These are phyloP conservation scores for Lasioglossum albipes DNA, from an alignment of 1,140 invertebrate species.

Conservation along the genomic window DNA sequence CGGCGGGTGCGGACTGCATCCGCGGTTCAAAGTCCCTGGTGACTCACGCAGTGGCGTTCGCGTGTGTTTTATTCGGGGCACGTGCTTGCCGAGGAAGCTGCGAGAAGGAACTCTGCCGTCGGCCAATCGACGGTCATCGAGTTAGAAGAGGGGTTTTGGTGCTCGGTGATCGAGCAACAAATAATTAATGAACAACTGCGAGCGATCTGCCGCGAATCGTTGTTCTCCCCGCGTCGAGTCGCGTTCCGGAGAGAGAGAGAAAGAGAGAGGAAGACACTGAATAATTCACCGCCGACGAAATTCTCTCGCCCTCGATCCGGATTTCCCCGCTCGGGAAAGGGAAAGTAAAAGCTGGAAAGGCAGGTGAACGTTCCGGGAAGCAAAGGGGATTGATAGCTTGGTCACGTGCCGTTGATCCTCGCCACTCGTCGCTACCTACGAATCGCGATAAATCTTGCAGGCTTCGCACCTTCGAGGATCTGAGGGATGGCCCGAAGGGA, in stretches of 20 bases:
- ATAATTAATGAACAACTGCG: constrained; percentile 56
- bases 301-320: constrained; percentile 27
- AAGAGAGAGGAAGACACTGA: constrained; percentile 9
- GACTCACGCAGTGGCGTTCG: constrained; percentile 36
- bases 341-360: constrained; percentile 28
- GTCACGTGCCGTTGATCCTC: constrained; percentile 58
- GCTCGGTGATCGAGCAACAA: constrained; percentile 48
- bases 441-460: constrained; percentile 60
- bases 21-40: constrained; percentile 37
- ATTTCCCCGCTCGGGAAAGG: constrained; percentile 4
- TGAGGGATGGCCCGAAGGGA: not conserved
- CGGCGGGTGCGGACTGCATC: not conserved
- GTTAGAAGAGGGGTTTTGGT: constrained; percentile 19
- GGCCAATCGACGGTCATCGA: constrained; percentile 22
- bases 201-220: constrained; percentile 11
- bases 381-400: constrained; percentile 51
- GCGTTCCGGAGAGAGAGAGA: too few relatives aligned
- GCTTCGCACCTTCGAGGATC: constrained; percentile 46
- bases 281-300: constrained; percentile 43
- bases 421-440: constrained; percentile 33
- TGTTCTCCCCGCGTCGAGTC: not conserved
- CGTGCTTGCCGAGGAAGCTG: constrained; percentile 50
- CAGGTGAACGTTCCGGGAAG: constrained; percentile 3
- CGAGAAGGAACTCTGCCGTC: constrained; percentile 11
- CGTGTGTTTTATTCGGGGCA: constrained; percentile 53